Evolutionary conservation across 2,797 vertebrate genomes (phyloP).

Genomic region (Sebastes reedi): DNA sequence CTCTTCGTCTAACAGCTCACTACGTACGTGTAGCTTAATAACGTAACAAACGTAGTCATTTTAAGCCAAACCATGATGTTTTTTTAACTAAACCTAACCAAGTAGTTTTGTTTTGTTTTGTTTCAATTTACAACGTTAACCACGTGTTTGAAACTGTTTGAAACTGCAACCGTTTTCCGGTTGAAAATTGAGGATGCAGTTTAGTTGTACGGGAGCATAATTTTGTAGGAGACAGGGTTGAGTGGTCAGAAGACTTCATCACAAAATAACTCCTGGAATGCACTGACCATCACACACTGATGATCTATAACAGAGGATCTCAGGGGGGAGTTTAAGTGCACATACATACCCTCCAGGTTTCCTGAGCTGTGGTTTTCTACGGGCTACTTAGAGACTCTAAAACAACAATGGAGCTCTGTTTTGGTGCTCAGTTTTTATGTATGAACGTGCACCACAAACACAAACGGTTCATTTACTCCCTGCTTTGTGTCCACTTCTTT

Average conservation of each 20-base stretch:
- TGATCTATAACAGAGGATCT: not conserved
- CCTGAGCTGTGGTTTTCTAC: constrained; percentile 13
- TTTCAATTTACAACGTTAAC: too few species aligned
- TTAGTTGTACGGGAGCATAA: not conserved
- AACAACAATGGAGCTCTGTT: constrained; percentile 36
- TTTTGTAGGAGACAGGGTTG: not conserved
- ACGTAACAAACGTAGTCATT: not conserved
- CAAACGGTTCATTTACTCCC: constrained; percentile 13
- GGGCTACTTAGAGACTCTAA: not conserved
- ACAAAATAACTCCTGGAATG: not conserved
- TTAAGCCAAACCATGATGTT: not conserved
- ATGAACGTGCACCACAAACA: not conserved
- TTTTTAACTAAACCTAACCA: not conserved
- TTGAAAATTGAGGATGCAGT: not conserved
- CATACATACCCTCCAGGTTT: not conserved
- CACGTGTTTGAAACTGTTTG: not conserved
- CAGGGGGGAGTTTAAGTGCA: not conserved
- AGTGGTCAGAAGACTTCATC: not conserved
- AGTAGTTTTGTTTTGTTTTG: too few species aligned
- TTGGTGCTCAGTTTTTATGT: not conserved
- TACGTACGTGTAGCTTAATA: too few species aligned
- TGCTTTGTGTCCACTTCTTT: constrained; percentile 45
- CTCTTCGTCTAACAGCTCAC: too few species aligned
- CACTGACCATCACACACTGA: not conserved
- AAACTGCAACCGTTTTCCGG: not conserved